Evolutionary conservation across 2,888 invertebrate genomes (phyloP), one percentile per base, ranked within the genome.

Genomic region (Heterodera filipjevi): DNA sequence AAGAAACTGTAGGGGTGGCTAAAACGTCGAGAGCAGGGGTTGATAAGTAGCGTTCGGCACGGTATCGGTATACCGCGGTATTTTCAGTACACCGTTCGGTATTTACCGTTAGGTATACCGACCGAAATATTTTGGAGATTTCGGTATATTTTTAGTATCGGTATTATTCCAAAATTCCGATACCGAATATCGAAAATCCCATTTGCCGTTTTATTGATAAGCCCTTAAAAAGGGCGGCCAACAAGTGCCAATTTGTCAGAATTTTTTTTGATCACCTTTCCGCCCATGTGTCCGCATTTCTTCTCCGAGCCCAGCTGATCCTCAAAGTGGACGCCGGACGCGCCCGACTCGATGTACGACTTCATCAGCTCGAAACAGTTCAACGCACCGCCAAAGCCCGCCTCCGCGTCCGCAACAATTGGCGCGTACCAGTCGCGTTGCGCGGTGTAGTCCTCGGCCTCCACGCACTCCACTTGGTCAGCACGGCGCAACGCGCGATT

Each of bases 331-430:
- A 90, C 89, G 53, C 89, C 89, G 35, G 88, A 82, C 2, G 86
- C 89, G 19, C 89, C 89, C 22, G 89, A 88, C 79, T 89, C 89
- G 80, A 89, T 89, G 84, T 89, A 88, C 8, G 85, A 81, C 87
- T 90, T 90, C 88, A 89, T 89, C 76, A 90, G 81, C 79, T 90
- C 90, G 80, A 86, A 90, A 72, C 90, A 90, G 81, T 90, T 90
- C 68, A 90, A 82, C 0, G 89, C 87, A 76, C 90, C 90, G 19
- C 90, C 90, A 80, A 90, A 90, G 70, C 90, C 90, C 35, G 90
- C 90, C 79, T 90, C 90, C 1, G 90, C 89, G 81, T 90, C 90
- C 44, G 90, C 90, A 27, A 90, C 89, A 77, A 90, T 87, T 32
- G 90, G 90, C 8, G 85, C 88, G 72, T 88, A 87, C 87, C 88